Evolutionary conservation across 2,888 invertebrate species (phyloP).

Genomic region (Ernsta delagoae): DNA sequence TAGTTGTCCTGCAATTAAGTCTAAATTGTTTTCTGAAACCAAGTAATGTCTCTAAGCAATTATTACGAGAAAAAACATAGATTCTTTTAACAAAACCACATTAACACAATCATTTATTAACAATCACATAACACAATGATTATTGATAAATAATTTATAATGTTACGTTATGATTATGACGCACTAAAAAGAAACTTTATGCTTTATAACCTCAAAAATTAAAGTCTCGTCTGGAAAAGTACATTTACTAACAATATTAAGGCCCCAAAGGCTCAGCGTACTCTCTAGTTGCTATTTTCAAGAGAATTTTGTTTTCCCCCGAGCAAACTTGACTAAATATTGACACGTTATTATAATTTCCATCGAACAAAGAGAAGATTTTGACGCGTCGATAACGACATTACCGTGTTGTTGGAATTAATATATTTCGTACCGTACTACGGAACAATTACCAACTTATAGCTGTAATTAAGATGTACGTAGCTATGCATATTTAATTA

Average conservation of each 20-base stretch:
- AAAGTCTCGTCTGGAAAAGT: neutral
- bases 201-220: too few relatives aligned
- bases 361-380: constrained; percentile 13
- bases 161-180: too few relatives aligned
- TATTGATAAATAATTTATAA: too few relatives aligned
- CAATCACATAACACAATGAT: too few relatives aligned
- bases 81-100: too few relatives aligned
- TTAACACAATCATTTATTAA: too few relatives aligned
- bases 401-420: constrained; percentile 1
- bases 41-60: too few relatives aligned
- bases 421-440: neutral
- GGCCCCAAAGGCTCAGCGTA: neutral
- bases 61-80: too few relatives aligned
- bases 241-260: neutral
- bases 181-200: too few relatives aligned
- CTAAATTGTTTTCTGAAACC: neutral
- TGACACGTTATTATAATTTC: constrained; percentile 30
- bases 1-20: neutral
- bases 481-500: neutral
- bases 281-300: constrained; percentile 6
- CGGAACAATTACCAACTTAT: neutral
- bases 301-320: neutral
- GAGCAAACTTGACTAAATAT: constrained; percentile 16
- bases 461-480: neutral
- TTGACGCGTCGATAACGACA: constrained; percentile 9